phyloP scores from a whole-genome alignment of 2,797 vertebrate genomes.

The Gymnocypris eckloni region DNA sequence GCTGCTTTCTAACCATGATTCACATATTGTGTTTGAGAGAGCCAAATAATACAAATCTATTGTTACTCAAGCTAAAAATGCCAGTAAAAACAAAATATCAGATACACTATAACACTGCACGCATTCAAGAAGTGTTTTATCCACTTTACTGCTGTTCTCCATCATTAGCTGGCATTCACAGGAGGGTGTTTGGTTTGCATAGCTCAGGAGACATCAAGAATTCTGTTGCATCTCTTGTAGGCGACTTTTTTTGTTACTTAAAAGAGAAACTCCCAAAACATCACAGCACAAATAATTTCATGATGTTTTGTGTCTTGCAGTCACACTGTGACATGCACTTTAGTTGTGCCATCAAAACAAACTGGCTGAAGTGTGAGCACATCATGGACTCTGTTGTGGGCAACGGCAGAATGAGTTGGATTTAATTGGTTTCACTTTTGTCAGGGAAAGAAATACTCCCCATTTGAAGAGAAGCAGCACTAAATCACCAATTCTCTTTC shows the following conservation, averaged over 20 bases:
- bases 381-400: conserved; percentile 27
- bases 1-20: neutral
- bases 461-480: conserved; percentile 29
- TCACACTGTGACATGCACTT: neutral
- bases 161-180: conserved; percentile 29
- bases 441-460: neutral
- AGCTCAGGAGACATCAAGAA: conserved; percentile 14
- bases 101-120: conserved; percentile 3
- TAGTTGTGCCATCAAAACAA: neutral
- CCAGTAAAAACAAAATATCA: neutral
- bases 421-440: conserved; percentile 44
- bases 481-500: conserved; percentile 43
- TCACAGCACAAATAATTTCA: neutral
- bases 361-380: conserved; percentile 20
- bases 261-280: conserved; percentile 5
- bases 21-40: neutral
- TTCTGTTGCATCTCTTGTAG: conserved; percentile 39
- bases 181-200: conserved; percentile 22
- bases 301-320: conserved; percentile 4
- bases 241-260: neutral
- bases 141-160: neutral
- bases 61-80: conserved; percentile 8
- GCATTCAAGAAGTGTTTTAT: conserved; percentile 11
- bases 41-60: neutral
- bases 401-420: conserved; percentile 1